A percentile compares a stretch with the other conserved stretches of the same genome.
phyloP scores from a whole-genome alignment of 2,113 vertebrate genomes.

The Zapornia atra region DNA sequence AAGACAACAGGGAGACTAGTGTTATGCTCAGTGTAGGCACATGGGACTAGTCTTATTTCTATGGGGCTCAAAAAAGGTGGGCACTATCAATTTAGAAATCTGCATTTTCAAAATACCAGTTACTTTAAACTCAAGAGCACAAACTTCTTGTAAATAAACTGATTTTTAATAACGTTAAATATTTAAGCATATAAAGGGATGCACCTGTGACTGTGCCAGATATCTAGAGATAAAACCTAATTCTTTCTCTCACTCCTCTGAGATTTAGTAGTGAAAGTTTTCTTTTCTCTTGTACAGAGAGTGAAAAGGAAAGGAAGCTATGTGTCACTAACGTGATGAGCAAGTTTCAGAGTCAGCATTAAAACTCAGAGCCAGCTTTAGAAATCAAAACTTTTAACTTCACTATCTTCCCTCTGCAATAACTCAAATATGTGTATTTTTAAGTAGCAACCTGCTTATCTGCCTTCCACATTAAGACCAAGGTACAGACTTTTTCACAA shows the following conservation, averaged over 20 bases:
- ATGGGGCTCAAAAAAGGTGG: neutral
- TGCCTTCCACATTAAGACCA: neutral
- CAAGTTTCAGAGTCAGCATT: neutral
- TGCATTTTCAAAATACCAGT: neutral
- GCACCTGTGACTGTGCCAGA: neutral
- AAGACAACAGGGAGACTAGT: neutral
- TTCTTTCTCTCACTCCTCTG: neutral
- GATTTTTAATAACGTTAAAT: neutral
- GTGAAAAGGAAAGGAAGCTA: neutral
- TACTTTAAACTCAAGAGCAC: neutral
- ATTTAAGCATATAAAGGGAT: neutral
- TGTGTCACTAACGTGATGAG: neutral
- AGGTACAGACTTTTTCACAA: neutral
- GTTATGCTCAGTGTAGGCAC: neutral
- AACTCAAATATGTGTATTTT: neutral
- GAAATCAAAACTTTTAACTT: neutral
- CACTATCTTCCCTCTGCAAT: neutral
- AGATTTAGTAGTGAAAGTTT: neutral
- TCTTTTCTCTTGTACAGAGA: neutral
- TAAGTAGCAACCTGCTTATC: neutral
- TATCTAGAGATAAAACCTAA: neutral
- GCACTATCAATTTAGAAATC: neutral
- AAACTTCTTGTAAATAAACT: neutral
- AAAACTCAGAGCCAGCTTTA: neutral
- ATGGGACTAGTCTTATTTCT: neutral